A percentile compares a stretch with the other conserved stretches of the same genome.
These are phyloP conservation scores for Pogonophryne albipinna DNA, from an alignment of 2,797 vertebrate genomes.

Conservation along the genomic window DNA sequence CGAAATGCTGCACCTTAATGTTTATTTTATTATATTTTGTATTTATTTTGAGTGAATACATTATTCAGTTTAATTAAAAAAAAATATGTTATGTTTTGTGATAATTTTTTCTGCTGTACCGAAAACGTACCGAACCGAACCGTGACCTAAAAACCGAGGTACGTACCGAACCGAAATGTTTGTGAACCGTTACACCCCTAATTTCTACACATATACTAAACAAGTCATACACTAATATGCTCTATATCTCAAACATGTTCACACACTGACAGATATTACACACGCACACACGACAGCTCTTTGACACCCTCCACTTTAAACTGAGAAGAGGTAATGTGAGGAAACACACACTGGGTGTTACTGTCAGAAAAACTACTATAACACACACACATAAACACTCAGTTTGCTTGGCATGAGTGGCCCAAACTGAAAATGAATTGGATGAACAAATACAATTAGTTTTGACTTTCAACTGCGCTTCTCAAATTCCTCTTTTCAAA, in stretches of 20 bases:
- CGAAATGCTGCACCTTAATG: too few relatives aligned
- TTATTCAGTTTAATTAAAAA: too few relatives aligned
- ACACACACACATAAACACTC: neutral
- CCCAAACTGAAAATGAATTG: neutral
- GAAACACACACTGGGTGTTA: conserved; percentile 39
- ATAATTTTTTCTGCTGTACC: too few relatives aligned
- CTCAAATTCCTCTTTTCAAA: neutral
- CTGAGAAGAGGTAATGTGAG: conserved; percentile 47
- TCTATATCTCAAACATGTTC: conserved; percentile 9
- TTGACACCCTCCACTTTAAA: too few relatives aligned
- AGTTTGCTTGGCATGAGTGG: neutral
- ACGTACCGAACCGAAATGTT: too few relatives aligned
- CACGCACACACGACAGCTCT: conserved; percentile 5
- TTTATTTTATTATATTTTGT: too few relatives aligned
- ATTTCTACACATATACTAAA: neutral
- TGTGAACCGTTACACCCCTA: too few relatives aligned
- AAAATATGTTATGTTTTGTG: too few relatives aligned
- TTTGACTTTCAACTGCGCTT: neutral
- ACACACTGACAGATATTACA: conserved; percentile 10
- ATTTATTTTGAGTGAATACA: too few relatives aligned
- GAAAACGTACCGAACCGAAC: too few relatives aligned
- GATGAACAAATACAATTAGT: neutral
- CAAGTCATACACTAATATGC: neutral
- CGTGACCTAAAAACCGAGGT: too few relatives aligned
- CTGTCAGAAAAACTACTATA: conserved; percentile 17